Evolutionary conservation across 1,140 invertebrate genomes (phyloP).

Genomic region (Trachelipus rathkii): DNA sequence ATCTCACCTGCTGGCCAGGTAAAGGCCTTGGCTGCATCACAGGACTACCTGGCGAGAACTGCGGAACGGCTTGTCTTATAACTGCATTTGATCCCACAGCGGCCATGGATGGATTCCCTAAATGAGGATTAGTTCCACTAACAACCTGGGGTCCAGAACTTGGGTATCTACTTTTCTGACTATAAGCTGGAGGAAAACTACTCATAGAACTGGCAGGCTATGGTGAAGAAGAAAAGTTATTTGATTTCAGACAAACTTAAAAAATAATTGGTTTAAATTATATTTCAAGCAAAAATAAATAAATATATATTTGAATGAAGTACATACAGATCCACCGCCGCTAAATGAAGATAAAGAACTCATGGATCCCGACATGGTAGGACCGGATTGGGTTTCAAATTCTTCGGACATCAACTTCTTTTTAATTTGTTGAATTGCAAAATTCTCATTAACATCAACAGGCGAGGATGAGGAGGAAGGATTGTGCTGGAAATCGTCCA

Average conservation of each 20-base stretch:
- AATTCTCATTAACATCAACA: not conserved
- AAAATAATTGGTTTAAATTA: too few relatives aligned
- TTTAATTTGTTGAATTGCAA: not conserved
- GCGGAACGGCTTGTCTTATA: not conserved
- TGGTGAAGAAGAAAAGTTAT: too few relatives aligned
- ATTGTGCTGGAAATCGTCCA: not conserved
- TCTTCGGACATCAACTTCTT: constrained; percentile 4
- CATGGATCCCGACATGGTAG: not conserved
- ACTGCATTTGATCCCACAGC: not conserved
- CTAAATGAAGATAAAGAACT: not conserved
- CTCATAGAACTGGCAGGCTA: not conserved
- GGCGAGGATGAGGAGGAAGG: constrained; percentile 6
- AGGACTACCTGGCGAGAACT: constrained; percentile 1
- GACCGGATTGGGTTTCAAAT: not conserved
- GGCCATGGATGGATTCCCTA: not conserved
- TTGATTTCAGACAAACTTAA: too few relatives aligned
- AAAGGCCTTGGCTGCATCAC: not conserved
- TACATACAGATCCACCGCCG: not conserved
- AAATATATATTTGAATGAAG: not conserved
- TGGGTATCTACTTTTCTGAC: not conserved
- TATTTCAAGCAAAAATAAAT: not conserved
- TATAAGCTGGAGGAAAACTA: not conserved
- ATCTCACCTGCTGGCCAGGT: not conserved
- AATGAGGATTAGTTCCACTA: not conserved
- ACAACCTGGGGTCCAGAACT: not conserved